Conservation (phyloP, 2,888 invertebrate genomes). For the Macrostomum cliftonense region DNA sequence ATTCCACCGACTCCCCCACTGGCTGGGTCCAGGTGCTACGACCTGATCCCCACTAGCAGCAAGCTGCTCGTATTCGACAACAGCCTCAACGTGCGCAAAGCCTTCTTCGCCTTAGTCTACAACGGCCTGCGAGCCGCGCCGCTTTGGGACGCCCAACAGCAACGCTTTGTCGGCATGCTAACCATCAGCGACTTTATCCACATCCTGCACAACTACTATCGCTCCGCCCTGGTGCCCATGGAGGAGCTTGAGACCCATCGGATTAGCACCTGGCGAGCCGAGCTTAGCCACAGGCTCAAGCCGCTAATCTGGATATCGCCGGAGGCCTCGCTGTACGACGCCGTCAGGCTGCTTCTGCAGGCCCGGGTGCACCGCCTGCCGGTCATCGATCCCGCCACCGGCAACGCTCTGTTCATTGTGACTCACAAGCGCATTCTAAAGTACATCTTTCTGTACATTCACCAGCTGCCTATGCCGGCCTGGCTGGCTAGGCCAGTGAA, state of each 20-base stretch:
- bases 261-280: constrained; percentile 73
- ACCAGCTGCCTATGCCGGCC: constrained; percentile 33
- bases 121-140: constrained; percentile 95
- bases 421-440: constrained; percentile 93
- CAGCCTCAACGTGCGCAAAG: constrained; percentile 69
- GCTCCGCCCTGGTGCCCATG: constrained; percentile 56
- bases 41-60: constrained; percentile 94
- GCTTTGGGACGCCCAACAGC: constrained; percentile 77
- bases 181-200: constrained; percentile 98
- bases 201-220: constrained; percentile 79
- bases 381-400: constrained; percentile 79
- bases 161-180: constrained; percentile 83
- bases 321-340: constrained; percentile 59
- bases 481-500: constrained; percentile 34
- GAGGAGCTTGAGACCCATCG: constrained; percentile 90
- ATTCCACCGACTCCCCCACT: too few species aligned
- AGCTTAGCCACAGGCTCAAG: neutral
- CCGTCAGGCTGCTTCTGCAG: constrained; percentile 71
- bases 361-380: constrained; percentile 90
- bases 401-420: constrained; percentile 88
- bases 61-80: constrained; percentile 99
- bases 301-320: constrained; percentile 75
- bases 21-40: constrained; percentile 98
- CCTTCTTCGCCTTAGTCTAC: constrained; percentile 95
- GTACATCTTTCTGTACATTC: constrained; percentile 48